Base-by-base conservation (phyloP, 2,888 invertebrate species). In the Troides helena region DNA sequence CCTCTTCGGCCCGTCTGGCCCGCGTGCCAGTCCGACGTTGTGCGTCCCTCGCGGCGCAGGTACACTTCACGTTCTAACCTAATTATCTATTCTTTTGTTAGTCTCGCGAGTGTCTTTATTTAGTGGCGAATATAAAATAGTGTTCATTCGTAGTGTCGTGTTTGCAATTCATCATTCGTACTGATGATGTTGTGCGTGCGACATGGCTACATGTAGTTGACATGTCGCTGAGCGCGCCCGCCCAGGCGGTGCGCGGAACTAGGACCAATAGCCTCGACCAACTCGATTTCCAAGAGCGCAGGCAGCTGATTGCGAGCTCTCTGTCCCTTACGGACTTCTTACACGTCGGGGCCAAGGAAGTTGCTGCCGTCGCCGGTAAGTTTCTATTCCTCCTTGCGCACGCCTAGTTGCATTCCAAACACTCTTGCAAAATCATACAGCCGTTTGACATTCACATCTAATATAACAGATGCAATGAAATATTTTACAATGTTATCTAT, bases 261-360 rank as follows among this genome's bases (percentile, higher is more conserved):
- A 88, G 96, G 80, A 97, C 97, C 91, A 96, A 95, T 88, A 97
- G 97, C 83, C 94, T 97, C 93, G 97, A 97, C 93, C 96, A 97
- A 92, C 94, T 98, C 70, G 97, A 98, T 92, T 98, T 98, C 87
- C 97, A 97, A 90, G 97, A 98, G 93, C 97, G 97, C 87, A 94
- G 97, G 80, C 97, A 97, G 89, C 93, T 98, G 83, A 98, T 98
- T 76, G 97, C 97, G 63, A 97, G 97, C 74, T 97, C 97, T 66
- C 88, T 98, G 83, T 97, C 97, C 74, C 93, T 98, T 72, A 97
- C 97, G 76, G 97, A 97, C 90, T 97, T 97, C 83, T 89, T 96
- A 77, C 95, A 96, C 75, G 95, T 95, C 82, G 95, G 95, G 76
- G 95, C 95, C 71, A 92, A 92, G 83, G 92, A 92, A 82, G 93